phyloP scores from a whole-genome alignment of 1,140 invertebrate species.

The Panulirus ornatus region DNA sequence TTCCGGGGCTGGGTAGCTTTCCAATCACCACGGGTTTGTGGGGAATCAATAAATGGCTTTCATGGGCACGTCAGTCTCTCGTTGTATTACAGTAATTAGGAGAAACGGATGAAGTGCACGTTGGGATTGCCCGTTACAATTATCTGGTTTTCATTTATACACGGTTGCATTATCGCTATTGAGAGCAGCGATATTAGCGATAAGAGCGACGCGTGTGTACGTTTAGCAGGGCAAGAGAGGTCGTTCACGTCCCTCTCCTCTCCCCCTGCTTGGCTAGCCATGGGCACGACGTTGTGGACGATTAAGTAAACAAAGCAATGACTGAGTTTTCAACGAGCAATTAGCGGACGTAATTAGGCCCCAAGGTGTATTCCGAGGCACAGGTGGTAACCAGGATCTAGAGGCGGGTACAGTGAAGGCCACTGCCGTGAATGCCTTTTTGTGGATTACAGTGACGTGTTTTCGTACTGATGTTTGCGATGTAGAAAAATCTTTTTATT shows the following conservation, averaged over 20 bases:
- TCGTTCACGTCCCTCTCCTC: not conserved
- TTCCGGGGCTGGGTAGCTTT: not conserved
- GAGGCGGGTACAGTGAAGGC: not conserved
- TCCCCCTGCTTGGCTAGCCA: not conserved
- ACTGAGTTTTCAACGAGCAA: not conserved
- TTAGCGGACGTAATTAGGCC: constrained; percentile 21
- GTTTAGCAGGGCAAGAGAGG: no score
- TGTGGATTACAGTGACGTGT: not conserved
- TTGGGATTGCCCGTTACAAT: not conserved
- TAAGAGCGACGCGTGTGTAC: not conserved
- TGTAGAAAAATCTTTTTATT: no score
- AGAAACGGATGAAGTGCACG: not conserved
- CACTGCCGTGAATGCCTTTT: not conserved
- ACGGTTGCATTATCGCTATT: not conserved
- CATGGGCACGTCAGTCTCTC: not conserved
- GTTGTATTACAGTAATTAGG: not conserved
- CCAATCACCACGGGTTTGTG: not conserved
- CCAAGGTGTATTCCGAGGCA: constrained; percentile 4
- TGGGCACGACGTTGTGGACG: not conserved
- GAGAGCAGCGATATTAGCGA: not conserved
- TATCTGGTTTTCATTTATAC: not conserved
- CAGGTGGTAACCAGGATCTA: constrained; percentile 26
- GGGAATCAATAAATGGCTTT: not conserved
- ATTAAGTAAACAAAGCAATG: not conserved
- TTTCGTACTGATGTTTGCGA: no score